Percentiles rank a stretch among this genome's conserved stretches.
These are phyloP conservation scores for Cladorhizidae sp. DNA, from an alignment of 37 sponge, comb jelly and placozoan genomes.

Conservation along the genomic window DNA sequence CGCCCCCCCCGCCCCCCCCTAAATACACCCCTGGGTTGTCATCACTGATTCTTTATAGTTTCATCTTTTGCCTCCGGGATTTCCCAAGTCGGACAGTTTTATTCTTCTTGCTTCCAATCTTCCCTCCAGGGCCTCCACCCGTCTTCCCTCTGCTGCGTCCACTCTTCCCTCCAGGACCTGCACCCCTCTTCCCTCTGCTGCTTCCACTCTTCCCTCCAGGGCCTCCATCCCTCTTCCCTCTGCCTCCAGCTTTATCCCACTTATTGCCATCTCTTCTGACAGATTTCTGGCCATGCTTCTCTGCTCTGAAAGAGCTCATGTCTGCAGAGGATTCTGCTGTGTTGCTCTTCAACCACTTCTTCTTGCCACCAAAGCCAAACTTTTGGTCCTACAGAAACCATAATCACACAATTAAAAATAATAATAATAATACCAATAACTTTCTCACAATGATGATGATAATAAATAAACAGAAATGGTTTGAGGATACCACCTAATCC, in stretches of 20 bases:
- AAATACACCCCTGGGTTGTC: too few relatives aligned
- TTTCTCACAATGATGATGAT: too few relatives aligned
- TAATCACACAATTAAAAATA: too few relatives aligned
- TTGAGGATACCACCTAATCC: too few relatives aligned
- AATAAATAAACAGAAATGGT: too few relatives aligned
- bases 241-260: neutral
- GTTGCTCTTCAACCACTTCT: conserved; percentile 74
- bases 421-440: too few relatives aligned
- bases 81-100: conserved; percentile 40
- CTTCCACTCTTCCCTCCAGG: neutral
- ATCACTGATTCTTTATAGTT: conserved; percentile 21
- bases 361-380: conserved; percentile 87
- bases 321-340: conserved; percentile 85
- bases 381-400: conserved; percentile 58
- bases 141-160: neutral
- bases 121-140: neutral
- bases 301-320: conserved; percentile 73
- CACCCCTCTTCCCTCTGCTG: conserved; percentile 28
- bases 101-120: neutral
- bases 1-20: too few relatives aligned
- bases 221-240: neutral
- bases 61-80: conserved; percentile 41
- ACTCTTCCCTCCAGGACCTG: conserved; percentile 16
- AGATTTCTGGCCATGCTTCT: conserved; percentile 31
- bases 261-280: neutral